These are phyloP conservation scores for Lomographa bimaculata DNA, from an alignment of 2,888 invertebrate genomes.

Conservation along the genomic window DNA sequence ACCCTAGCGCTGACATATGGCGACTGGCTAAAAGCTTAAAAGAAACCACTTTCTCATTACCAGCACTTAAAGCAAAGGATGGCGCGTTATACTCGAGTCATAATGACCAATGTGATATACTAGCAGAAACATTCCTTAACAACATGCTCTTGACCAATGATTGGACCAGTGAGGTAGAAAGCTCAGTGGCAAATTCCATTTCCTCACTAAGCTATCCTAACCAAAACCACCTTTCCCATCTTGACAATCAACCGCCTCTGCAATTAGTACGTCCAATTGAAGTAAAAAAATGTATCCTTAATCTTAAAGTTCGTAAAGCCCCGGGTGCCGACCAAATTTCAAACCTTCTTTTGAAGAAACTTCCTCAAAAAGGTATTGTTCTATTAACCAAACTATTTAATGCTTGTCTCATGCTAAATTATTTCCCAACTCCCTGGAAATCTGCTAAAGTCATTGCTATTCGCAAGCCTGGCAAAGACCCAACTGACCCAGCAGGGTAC, in stretches of 20 bases:
- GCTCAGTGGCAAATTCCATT: background rate
- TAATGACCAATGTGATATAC: background rate
- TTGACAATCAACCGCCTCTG: background rate
- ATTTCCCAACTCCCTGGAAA: constrained; percentile 7
- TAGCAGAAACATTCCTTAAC: background rate
- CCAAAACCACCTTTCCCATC: no score
- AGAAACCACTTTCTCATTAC: no score
- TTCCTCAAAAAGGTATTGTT: constrained; percentile 7
- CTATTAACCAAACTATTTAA: constrained; percentile 9
- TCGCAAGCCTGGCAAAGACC: constrained; percentile 7
- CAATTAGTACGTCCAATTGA: background rate
- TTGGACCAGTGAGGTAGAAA: background rate
- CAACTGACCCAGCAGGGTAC: constrained; percentile 1
- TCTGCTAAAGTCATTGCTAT: constrained; percentile 9
- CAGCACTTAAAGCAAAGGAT: no score
- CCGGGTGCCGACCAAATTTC: constrained; percentile 11
- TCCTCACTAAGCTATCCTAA: background rate
- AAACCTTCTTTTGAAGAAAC: constrained; percentile 4
- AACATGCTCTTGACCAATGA: constrained; percentile 1
- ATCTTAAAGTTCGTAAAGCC: background rate
- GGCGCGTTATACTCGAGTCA: background rate
- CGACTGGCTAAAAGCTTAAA: no score
- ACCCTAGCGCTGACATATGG: no score
- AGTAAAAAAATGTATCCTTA: background rate
- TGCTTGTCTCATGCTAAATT: constrained; percentile 1